phyloP scores from a whole-genome alignment of 1,140 invertebrate genomes.

The Gonatopus flavifemur region DNA sequence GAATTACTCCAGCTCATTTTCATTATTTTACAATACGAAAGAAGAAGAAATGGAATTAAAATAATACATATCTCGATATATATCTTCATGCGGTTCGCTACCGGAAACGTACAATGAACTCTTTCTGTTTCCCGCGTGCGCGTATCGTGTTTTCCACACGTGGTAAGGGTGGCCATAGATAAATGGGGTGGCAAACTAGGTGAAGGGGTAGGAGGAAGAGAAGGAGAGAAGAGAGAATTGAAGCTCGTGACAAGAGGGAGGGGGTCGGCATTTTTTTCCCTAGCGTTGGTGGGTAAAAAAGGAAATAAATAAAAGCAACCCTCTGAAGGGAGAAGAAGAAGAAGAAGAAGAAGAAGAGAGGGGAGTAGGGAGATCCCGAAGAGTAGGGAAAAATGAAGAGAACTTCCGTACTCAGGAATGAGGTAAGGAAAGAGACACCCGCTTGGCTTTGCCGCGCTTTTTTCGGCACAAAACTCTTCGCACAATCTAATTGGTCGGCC shows the following conservation, averaged over 20 bases:
- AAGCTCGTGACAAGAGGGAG: background rate
- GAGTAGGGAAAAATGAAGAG: constrained; percentile 9
- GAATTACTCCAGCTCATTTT: too few species aligned
- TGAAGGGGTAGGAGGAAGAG: background rate
- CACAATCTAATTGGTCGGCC: constrained; percentile 46
- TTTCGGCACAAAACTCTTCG: constrained; percentile 34
- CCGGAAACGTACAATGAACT: background rate
- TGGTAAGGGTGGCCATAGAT: background rate
- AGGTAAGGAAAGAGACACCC: constrained; percentile 13
- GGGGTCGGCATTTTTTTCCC: background rate
- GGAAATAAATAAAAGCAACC: constrained; percentile 32
- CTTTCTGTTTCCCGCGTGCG: constrained; percentile 5
- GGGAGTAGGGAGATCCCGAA: constrained; percentile 7
- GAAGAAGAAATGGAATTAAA: constrained; percentile 12
- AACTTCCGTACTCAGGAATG: constrained; percentile 9
- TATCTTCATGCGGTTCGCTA: background rate
- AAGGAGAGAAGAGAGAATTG: background rate
- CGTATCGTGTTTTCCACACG: constrained; percentile 10
- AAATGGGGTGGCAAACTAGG: background rate
- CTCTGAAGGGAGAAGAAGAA: constrained; percentile 1
- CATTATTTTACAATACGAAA: constrained; percentile 14
- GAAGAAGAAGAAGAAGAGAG: constrained; percentile 1
- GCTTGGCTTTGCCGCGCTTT: constrained; percentile 38
- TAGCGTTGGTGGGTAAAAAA: constrained; percentile 15
- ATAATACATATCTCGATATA: background rate